phyloP scores from a whole-genome alignment of 1,140 invertebrate genomes.

The Trachymyrmex cornetzi region DNA sequence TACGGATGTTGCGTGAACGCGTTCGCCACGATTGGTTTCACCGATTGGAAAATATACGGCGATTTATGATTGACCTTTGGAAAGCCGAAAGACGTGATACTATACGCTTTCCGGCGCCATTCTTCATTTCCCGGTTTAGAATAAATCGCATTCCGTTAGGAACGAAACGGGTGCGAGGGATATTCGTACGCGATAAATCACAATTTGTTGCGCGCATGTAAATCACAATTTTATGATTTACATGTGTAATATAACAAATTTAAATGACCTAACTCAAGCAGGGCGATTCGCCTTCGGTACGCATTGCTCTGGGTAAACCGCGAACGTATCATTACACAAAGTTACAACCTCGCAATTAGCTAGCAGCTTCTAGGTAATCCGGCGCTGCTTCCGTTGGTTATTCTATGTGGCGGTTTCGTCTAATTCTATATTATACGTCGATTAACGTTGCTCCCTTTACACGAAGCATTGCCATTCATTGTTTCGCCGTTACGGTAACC shows the following conservation, averaged over 20 bases:
- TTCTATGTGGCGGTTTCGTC: constrained; percentile 45
- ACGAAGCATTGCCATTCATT: constrained; percentile 14
- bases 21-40: constrained; percentile 3
- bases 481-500: constrained; percentile 18
- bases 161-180: background rate
- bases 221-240: constrained; percentile 9
- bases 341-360: constrained; percentile 58
- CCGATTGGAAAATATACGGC: constrained; percentile 42
- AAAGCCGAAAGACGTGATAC: background rate
- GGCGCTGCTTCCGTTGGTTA: constrained; percentile 50
- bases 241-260: constrained; percentile 18
- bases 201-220: background rate
- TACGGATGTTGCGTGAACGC: constrained; percentile 27
- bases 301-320: constrained; percentile 34
- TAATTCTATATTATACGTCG: constrained; percentile 49
- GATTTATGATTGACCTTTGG: constrained; percentile 29
- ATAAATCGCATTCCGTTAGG: background rate
- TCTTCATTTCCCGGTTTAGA: background rate
- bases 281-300: constrained; percentile 44
- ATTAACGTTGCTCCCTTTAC: constrained; percentile 52
- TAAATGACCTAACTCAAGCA: constrained; percentile 6
- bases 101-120: background rate
- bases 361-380: constrained; percentile 53
- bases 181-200: background rate
- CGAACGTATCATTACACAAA: constrained; percentile 61